Evolutionary conservation across 2,888 invertebrate genomes (phyloP), one percentile per base, ranked within the genome.

Genomic region (Ormyrus labotus): DNA sequence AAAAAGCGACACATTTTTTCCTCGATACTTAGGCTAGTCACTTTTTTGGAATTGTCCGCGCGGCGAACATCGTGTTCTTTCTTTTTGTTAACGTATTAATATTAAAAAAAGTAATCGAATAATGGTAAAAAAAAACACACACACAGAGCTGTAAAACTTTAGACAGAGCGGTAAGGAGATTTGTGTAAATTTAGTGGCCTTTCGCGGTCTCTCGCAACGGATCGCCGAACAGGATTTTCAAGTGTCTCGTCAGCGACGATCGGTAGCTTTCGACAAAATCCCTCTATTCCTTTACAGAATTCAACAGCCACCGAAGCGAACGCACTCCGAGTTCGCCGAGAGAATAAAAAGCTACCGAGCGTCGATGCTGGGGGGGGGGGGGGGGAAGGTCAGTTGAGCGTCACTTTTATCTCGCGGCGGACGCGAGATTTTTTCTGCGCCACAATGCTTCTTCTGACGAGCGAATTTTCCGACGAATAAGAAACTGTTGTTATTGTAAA

Each of bases 171-270:
- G 64, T 19, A 50, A 69, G 60, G 60, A 80, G 3, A 13, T 60
- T 11, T 51, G 61, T 61, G 11, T 70, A 81, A 77, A 81, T 70
- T 70, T 78, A 81, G 81, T 81, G 73, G 81, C 81, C 81, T 81
- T 81, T 78, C 51, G 55, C 77, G 77, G 50, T 78, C 73, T 78
- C n/a, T 53, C 64, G 68, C 47, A 68, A 53, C 57, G n/a, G 65
- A 70, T 78, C 48, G 69, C 13, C 34, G 53, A 74, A 55, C 51
- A 72, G 65, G 48, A 64, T 34, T 34, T 34, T 34, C 34, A 34
- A 55, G 19, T 6, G 53, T 10, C n/a, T 34, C 13, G 61, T 48
- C 10, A 19, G 51, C 13, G 34, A 34, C 71, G 51, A 53, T 67
- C 72, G 60, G 67, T 53, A 72, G 51, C 45, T 48, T 11, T 67